Evolutionary conservation across 1,140 invertebrate species (phyloP), one percentile per base, ranked within the genome.

Genomic region (Euwallacea fornicatus): DNA sequence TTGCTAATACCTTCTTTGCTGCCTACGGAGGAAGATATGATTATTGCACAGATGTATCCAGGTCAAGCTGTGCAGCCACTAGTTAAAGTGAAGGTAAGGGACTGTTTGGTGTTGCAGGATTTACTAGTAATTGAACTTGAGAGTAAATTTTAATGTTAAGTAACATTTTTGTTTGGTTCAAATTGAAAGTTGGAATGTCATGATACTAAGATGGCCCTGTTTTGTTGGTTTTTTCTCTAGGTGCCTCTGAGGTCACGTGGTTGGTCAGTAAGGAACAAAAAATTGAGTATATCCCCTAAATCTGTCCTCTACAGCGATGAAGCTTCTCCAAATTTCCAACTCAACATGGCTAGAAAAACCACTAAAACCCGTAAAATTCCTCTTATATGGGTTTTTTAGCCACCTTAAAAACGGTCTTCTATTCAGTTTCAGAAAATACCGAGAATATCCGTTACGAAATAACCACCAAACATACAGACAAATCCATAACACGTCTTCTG

Each of bases 1-100:
- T 81, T 99, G 11, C 82, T 99, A 1, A 95, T 99, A 76, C 96
- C 97, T 0, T 96, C 94, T 0, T 83, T 99, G 33, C 82, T 99
- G 73, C 97, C 96, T 0, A 77, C 90, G 0, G 94, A 96, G 81
- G 88, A 93, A 68, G 86, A 89, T 43, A 83, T 88, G 69, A 78
- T 80, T 58, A 83, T 76, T 62, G 78, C 69, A 74, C 83, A 76
- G 81, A 73, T 79, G 60, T 77, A 79, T 75, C 80, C 79, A 0
- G 77, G 76, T 9, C 78, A 78, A 60, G 21, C n/a, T 13, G 77
- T 74, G 60, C 76, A 79, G 50, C 75, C 78, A 0, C 73, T 79
- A 69, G 84, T 82, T 42, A 84, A 84, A 66, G 83, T 87, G 4
- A 84, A 86, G 77, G 71, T 71, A 66, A 66, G 64, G 6, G 46